Conservation (phyloP, 37 sponge, comb jelly and placozoan genomes). For the Axinella damicornis region DNA sequence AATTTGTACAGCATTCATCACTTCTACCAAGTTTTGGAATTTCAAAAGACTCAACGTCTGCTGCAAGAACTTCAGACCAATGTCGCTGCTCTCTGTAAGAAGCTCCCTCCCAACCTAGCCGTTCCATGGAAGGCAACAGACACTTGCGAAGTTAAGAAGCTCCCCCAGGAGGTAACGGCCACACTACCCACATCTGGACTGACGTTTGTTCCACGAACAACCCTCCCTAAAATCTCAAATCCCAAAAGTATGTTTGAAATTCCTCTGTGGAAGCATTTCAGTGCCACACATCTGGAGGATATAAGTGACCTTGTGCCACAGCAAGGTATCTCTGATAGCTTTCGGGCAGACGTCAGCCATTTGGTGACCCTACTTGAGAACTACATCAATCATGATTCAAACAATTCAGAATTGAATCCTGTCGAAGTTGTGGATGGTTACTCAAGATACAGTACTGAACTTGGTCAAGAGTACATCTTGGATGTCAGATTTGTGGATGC, state of each 20-base stretch:
- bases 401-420: not conserved
- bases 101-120: not conserved
- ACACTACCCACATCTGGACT: not conserved
- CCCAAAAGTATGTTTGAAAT: slow-evolving; percentile 16
- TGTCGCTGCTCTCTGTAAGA: not conserved
- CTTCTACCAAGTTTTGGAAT: too few species aligned
- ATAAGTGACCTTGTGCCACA: not conserved
- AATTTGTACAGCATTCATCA: slow-evolving; percentile 35
- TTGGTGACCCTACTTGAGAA: not conserved
- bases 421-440: slow-evolving; percentile 40
- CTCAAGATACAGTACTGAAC: not conserved
- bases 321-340: not conserved
- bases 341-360: not conserved
- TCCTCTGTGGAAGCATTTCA: slow-evolving; percentile 34
- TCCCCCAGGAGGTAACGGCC: not conserved
- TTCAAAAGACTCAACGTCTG: not conserved
- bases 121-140: not conserved
- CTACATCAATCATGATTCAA: not conserved
- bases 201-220: not conserved
- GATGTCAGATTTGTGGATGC: slow-evolving; percentile 21
- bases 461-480: slow-evolving; percentile 31
- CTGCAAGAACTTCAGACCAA: not conserved
- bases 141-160: not conserved
- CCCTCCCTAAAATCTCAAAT: slow-evolving; percentile 5
- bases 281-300: not conserved